Evolutionary conservation across 2,888 invertebrate species (phyloP).

Genomic region (Girardia tigrina): DNA sequence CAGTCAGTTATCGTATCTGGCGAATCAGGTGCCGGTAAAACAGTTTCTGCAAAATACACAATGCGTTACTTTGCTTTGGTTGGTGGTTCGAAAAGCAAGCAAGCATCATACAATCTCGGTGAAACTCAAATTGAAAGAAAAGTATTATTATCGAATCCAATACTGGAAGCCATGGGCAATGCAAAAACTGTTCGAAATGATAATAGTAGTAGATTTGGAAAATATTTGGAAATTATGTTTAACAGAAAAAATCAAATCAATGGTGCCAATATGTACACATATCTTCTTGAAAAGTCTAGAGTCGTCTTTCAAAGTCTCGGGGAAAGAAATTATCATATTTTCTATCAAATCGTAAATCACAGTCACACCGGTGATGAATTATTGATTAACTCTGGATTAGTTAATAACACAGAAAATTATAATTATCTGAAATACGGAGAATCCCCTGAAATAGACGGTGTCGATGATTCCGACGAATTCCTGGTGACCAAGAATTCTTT

Average conservation of each 20-base stretch:
- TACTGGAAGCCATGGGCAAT: conserved; percentile 78
- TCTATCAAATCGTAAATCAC: conserved; percentile 86
- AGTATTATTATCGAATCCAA: conserved; percentile 87
- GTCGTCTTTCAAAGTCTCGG: conserved; percentile 75
- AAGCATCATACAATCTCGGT: background rate
- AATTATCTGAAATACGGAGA: conserved; percentile 58
- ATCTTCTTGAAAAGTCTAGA: conserved; percentile 83
- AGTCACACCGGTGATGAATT: conserved; percentile 59
- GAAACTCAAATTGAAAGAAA: conserved; percentile 78
- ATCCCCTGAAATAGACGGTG: conserved; percentile 67
- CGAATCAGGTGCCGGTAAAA: conserved; percentile 94
- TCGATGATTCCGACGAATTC: conserved; percentile 70
- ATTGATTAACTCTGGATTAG: conserved; percentile 46
- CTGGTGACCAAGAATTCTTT: conserved; percentile 66
- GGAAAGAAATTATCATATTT: conserved; percentile 92
- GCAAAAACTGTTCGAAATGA: conserved; percentile 95
- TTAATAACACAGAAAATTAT: conserved; percentile 65
- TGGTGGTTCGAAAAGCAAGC: conserved; percentile 21
- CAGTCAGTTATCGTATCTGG: conserved; percentile 67
- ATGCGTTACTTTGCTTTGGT: conserved; percentile 92
- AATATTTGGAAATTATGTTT: conserved; percentile 77
- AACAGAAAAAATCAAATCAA: conserved; percentile 64
- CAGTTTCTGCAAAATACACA: conserved; percentile 92
- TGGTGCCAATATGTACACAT: conserved; percentile 91
- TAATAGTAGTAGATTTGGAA: conserved; percentile 90